Evolutionary conservation across 2,888 invertebrate genomes (phyloP).

Genomic region (Andrena minutula): DNA sequence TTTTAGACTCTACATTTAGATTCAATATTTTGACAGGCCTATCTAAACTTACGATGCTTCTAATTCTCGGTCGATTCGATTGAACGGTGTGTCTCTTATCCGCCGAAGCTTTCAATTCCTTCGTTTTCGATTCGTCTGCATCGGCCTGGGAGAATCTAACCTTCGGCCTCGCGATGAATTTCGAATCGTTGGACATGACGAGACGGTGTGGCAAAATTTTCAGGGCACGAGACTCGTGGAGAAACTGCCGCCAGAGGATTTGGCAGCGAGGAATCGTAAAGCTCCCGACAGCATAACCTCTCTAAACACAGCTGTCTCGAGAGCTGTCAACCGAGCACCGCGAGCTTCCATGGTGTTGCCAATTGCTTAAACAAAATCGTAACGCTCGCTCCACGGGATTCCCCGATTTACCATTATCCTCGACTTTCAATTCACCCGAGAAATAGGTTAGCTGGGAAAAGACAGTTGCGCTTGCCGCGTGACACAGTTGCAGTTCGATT

Average conservation of each 20-base stretch:
- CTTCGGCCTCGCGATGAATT: conserved; percentile 69
- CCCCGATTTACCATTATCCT: neutral
- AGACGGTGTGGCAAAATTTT: neutral
- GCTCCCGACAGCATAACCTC: conserved; percentile 43
- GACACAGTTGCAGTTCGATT: neutral
- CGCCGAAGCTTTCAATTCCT: conserved; percentile 5
- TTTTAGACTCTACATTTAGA: neutral
- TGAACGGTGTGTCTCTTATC: neutral
- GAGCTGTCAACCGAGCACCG: neutral
- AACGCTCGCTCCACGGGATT: neutral
- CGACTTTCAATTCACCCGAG: neutral
- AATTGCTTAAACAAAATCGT: neutral
- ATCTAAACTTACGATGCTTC: conserved; percentile 64
- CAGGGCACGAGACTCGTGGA: too few relatives aligned
- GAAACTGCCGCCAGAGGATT: neutral
- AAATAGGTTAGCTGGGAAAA: conserved; percentile 18
- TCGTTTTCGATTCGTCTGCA: conserved; percentile 12
- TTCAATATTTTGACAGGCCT: conserved; percentile 69
- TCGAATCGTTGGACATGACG: conserved; percentile 50
- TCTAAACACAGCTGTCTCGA: neutral
- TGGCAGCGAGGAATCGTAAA: neutral
- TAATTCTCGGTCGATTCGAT: conserved; percentile 66
- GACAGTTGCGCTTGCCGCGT: conserved; percentile 5
- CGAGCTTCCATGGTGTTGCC: neutral
- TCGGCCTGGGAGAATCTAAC: conserved; percentile 73